Evolutionary conservation across 2,888 invertebrate species (phyloP).

Genomic region (Mesoligia furuncula): DNA sequence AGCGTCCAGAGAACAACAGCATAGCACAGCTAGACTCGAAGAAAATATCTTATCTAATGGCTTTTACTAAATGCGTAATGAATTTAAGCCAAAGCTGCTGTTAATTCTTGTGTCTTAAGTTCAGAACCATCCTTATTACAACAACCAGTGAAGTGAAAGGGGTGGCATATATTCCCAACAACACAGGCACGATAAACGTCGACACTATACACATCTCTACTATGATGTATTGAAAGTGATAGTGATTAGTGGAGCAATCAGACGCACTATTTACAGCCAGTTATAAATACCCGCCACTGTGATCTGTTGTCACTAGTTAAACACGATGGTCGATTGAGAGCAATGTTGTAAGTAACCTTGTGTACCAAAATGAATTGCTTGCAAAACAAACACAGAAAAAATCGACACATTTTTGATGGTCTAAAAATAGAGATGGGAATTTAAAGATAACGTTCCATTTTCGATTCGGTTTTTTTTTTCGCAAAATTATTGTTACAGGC

Average conservation of each 20-base stretch:
- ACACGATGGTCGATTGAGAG: constrained; percentile 55
- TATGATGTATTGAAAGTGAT: constrained; percentile 60
- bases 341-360: constrained; percentile 60
- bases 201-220: constrained; percentile 24
- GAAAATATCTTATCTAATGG: not conserved
- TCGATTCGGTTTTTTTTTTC: not conserved
- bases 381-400: constrained; percentile 53
- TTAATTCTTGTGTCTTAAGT: not conserved
- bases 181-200: constrained; percentile 2
- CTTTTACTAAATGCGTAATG: not conserved
- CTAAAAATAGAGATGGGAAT: constrained; percentile 17
- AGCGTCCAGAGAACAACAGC: too few relatives aligned
- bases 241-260: constrained; percentile 75
- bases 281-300: constrained; percentile 70
- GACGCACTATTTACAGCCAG: constrained; percentile 72
- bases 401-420: not conserved
- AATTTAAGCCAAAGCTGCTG: not conserved
- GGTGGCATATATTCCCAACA: not conserved
- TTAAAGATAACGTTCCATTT: constrained; percentile 21
- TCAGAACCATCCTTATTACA: not conserved
- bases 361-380: constrained; percentile 54
- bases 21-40: not conserved
- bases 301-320: constrained; percentile 69
- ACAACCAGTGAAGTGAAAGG: not conserved
- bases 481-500: not conserved